A percentile compares a stretch with the other conserved stretches of the same genome.
These are phyloP conservation scores for Dendrocopos noguchii DNA, from an alignment of 2,113 vertebrate genomes.

Conservation along the genomic window DNA sequence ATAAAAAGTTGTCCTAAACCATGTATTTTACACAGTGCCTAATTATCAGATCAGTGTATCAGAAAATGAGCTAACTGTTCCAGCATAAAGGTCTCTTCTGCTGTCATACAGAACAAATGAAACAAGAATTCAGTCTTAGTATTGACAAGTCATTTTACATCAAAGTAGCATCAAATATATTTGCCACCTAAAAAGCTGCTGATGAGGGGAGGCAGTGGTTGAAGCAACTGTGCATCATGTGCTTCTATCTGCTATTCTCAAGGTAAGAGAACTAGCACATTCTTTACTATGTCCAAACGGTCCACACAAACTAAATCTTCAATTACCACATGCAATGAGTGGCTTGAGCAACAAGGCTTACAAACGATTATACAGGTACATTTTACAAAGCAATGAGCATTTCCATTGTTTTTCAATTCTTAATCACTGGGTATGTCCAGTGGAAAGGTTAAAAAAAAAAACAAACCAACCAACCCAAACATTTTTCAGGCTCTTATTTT, in stretches of 20 bases:
- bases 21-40: background rate
- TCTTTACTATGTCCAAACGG: background rate
- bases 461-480: background rate
- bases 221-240: background rate
- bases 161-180: background rate
- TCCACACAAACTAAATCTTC: background rate
- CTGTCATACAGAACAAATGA: background rate
- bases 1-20: background rate
- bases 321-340: background rate
- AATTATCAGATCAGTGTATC: background rate
- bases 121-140: background rate
- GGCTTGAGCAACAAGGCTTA: background rate
- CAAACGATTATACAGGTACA: background rate
- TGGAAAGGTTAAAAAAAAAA: background rate
- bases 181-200: background rate
- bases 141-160: background rate
- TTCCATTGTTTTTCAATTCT: background rate
- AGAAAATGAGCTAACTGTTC: background rate
- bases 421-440: background rate
- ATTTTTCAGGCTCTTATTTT: background rate
- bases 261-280: background rate
- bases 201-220: background rate
- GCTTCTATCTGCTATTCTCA: background rate
- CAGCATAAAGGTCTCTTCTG: background rate
- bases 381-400: background rate